phyloP scores from a whole-genome alignment of 2,113 vertebrate genomes.

The Mobula birostris region DNA sequence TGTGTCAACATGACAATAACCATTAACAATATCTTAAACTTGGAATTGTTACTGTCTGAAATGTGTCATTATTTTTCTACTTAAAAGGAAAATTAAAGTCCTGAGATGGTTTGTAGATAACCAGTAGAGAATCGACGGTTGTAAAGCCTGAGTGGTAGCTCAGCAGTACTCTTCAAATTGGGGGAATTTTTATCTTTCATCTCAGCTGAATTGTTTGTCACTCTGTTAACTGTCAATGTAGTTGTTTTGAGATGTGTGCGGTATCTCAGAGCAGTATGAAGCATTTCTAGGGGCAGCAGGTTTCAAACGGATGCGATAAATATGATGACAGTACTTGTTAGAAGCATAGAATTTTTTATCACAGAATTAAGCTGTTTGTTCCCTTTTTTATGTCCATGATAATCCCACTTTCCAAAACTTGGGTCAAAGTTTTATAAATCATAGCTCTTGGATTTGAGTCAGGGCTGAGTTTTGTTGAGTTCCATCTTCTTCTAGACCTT shows the following conservation, averaged over 20 bases:
- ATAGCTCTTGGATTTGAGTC: too few species aligned
- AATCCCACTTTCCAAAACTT: too few species aligned
- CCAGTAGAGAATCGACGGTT: background rate
- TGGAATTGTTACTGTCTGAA: background rate
- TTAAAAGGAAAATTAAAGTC: background rate
- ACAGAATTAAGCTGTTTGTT: too few species aligned
- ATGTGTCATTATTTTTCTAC: background rate
- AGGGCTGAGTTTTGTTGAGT: too few species aligned
- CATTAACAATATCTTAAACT: background rate
- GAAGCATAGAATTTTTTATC: too few species aligned
- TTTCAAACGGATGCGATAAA: too few species aligned
- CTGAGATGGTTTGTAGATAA: background rate
- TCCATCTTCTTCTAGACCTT: too few species aligned
- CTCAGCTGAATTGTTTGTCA: constrained; percentile 8
- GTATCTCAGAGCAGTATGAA: background rate
- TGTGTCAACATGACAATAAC: background rate
- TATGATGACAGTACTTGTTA: background rate
- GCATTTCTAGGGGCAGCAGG: background rate
- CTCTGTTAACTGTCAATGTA: background rate
- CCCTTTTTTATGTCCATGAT: too few species aligned
- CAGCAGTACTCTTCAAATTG: background rate
- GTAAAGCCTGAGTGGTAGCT: background rate
- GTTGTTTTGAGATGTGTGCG: background rate
- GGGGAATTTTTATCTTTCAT: background rate
- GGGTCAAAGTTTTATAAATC: too few species aligned